Evolutionary conservation across 2,888 invertebrate species (phyloP).

Genomic region (Parasteatoda lunata): DNA sequence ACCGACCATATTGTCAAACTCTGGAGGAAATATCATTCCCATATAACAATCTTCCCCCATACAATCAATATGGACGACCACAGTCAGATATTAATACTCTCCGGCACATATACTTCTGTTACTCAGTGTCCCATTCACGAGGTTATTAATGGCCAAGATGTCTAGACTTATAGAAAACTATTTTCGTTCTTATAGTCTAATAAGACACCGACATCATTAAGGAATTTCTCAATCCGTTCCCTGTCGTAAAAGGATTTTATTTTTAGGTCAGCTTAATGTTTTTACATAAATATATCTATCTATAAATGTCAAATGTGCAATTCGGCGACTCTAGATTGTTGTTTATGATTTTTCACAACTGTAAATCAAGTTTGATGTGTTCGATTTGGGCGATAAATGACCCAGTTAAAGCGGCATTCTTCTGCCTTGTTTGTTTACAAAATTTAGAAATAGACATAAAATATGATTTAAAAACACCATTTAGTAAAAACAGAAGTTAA

Average conservation of each 20-base stretch:
- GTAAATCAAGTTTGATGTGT: too few species aligned
- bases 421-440: too few species aligned
- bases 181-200: background rate
- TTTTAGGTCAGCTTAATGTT: background rate
- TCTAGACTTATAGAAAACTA: background rate
- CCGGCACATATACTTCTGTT: background rate
- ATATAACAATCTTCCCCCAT: background rate
- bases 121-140: background rate
- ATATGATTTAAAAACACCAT: too few species aligned
- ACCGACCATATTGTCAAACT: background rate
- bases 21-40: background rate
- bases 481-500: too few species aligned
- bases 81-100: background rate
- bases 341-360: background rate
- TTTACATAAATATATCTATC: background rate
- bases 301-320: background rate
- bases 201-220: background rate
- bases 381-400: too few species aligned
- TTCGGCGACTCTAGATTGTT: background rate
- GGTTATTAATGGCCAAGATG: background rate
- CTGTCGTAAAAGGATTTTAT: background rate
- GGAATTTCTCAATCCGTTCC: background rate
- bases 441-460: too few species aligned
- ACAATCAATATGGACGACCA: background rate
- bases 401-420: too few species aligned